phyloP scores from a whole-genome alignment of 2,113 vertebrate species.

The Picathartes gymnocephalus region DNA sequence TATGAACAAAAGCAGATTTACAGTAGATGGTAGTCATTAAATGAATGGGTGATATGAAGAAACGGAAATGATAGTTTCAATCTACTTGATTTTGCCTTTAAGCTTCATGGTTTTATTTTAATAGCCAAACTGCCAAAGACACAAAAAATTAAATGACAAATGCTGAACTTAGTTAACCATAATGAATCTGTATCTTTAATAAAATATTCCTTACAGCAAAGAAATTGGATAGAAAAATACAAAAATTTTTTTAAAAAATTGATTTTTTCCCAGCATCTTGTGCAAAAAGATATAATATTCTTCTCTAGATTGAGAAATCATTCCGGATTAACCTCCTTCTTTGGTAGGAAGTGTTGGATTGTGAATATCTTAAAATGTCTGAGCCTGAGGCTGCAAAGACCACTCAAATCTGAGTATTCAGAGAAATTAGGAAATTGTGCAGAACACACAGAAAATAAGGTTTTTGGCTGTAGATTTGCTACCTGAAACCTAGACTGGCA shows the following conservation, averaged over 20 bases:
- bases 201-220: neutral
- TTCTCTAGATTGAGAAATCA: neutral
- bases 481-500: neutral
- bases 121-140: neutral
- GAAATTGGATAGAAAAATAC: neutral
- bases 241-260: neutral
- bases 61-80: neutral
- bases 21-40: neutral
- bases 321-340: neutral
- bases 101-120: neutral
- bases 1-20: neutral
- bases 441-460: neutral
- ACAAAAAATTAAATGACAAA: neutral
- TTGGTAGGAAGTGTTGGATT: neutral
- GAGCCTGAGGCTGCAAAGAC: neutral
- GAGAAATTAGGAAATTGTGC: neutral
- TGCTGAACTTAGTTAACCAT: neutral
- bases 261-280: neutral
- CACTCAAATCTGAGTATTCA: neutral
- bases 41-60: neutral
- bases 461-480: neutral
- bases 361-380: no score
- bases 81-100: neutral
- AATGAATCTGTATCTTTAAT: neutral
- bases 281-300: neutral